Base-by-base conservation (phyloP, 92 coral and sea anemone genomes). In the Bergia sp. region DNA sequence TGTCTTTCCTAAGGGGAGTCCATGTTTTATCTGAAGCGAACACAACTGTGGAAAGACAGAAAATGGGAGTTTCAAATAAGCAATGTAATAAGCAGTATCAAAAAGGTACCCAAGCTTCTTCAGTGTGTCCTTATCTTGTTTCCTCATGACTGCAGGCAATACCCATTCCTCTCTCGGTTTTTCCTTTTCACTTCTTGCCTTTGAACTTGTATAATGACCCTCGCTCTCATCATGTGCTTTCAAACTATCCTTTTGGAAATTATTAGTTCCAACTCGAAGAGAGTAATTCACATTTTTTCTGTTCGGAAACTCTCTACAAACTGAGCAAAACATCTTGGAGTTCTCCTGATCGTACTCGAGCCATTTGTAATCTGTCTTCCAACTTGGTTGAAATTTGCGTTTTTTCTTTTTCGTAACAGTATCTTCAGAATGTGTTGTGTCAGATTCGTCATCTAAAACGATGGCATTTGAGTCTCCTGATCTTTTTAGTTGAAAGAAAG, bases 1-100 rank as follows among this genome's bases (percentile, higher is more conserved):
- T 53, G 82, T 86, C 44, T 86, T 86, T 76, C 89, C 77, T 6
- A 87, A 55, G 90, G 1, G 5, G 37, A 87, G 58, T 7, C 85
- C 79, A 78, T 79, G 38, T 57, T 77, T 88, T 88, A 39, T 88
- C 66, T 80, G 86, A 50, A 80, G 43, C 47, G 90, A 88, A 88
- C 90, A 88, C 86, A 88, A 80, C 90, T 80, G 90, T 80, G 86
- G 79, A 61, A 88, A 79, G 18, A 78, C 69, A 77, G 85, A 88
- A 79, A 88, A 88, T 42, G 86, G 90, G 43, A 88, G 90, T 88
- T 88, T 88, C 58, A 79, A 88, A 88, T 87, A 87, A 40, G 79
- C 90, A 12, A 87, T 78, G 23, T 79, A 88, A 88, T 88, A 79
- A 16, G 85, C 86, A 29, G 90, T 79, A 42, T 88, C 65, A 88